Percentiles rank a stretch among this genome's conserved stretches.
Conservation (phyloP, 1,140 invertebrate species). For the Papilio helenus region DNA sequence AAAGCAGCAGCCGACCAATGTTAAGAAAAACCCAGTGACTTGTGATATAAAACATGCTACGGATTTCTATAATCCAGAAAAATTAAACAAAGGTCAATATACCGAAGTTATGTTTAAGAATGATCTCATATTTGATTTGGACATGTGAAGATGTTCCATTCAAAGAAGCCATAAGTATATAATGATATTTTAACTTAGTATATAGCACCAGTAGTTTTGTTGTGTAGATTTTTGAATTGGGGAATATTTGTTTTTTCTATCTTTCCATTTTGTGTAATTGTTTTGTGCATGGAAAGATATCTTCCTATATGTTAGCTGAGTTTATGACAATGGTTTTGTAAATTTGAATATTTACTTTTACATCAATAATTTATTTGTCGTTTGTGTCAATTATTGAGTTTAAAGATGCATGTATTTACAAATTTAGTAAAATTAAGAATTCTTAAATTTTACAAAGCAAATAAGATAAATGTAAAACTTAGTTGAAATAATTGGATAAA, state of each 20-base stretch:
- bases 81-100: constrained; percentile 79
- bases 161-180: constrained; percentile 34
- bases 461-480: constrained; percentile 7
- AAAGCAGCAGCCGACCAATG: constrained; percentile 40
- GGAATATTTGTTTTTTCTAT: constrained; percentile 48
- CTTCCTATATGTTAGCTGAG: constrained; percentile 48
- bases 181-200: constrained; percentile 44
- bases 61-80: constrained; percentile 72
- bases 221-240: constrained; percentile 49
- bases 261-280: constrained; percentile 54
- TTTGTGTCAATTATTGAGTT: constrained; percentile 30
- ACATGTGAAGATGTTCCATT: constrained; percentile 70
- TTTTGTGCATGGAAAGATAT: constrained; percentile 45
- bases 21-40: constrained; percentile 50
- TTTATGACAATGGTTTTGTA: constrained; percentile 64
- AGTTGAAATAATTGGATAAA: not conserved
- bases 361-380: constrained; percentile 19
- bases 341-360: constrained; percentile 29
- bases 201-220: constrained; percentile 52
- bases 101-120: constrained; percentile 81
- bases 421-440: constrained; percentile 53
- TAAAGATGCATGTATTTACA: constrained; percentile 66
- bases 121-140: constrained; percentile 83
- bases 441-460: constrained; percentile 40
- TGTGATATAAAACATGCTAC: constrained; percentile 75